Evolutionary conservation across 2,113 vertebrate genomes (phyloP).

Genomic region (Phaethon lepturus): DNA sequence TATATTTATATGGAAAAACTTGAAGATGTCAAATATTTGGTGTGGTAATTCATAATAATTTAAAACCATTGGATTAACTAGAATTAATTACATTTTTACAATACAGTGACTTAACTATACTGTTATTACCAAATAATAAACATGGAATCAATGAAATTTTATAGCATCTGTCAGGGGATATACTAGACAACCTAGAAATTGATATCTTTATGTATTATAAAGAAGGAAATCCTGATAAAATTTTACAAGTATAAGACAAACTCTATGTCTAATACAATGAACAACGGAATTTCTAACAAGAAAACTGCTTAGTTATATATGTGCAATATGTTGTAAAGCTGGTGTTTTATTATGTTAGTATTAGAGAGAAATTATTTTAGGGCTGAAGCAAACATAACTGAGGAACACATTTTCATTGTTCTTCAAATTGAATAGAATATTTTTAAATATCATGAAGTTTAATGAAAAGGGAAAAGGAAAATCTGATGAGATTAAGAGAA

Average conservation of each 20-base stretch:
- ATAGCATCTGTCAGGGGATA: not conserved
- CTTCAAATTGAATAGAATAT: not conserved
- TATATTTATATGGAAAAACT: not conserved
- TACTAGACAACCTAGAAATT: not conserved
- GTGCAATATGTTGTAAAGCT: not conserved
- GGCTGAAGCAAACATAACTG: not conserved
- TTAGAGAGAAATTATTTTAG: not conserved
- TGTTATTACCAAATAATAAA: not conserved
- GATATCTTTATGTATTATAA: not conserved
- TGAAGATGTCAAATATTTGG: not conserved
- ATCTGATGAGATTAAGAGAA: not conserved
- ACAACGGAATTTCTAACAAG: not conserved
- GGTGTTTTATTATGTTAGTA: not conserved
- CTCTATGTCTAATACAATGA: not conserved
- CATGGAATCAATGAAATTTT: not conserved
- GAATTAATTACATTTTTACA: constrained; percentile 28
- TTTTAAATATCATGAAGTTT: not conserved
- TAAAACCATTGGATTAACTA: not conserved
- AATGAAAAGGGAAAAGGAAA: not conserved
- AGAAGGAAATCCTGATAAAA: not conserved
- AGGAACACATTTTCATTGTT: not conserved
- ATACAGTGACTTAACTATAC: not conserved
- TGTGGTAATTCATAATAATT: not conserved
- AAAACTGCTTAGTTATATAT: not conserved
- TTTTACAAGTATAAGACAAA: not conserved